phyloP scores from a whole-genome alignment of 2,888 invertebrate genomes.

The Erebia aethiops region DNA sequence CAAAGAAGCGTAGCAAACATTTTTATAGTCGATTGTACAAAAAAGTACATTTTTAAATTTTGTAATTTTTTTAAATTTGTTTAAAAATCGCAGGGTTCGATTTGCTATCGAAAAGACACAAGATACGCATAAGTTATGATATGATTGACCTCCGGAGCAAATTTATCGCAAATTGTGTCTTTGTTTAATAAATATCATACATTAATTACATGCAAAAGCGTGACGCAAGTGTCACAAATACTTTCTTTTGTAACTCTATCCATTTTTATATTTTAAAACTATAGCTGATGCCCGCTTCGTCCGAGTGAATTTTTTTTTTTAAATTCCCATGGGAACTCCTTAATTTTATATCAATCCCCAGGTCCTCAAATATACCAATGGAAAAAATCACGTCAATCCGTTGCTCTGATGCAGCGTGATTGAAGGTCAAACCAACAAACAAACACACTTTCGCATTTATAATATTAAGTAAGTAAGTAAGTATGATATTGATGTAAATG shows the following conservation, averaged over 20 bases:
- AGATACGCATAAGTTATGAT: conserved; percentile 21
- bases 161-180: conserved; percentile 33
- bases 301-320: too few species aligned
- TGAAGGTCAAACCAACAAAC: too few species aligned
- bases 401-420: too few species aligned
- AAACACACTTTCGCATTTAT: too few species aligned
- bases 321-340: too few species aligned
- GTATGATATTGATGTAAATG: too few species aligned
- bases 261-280: not conserved
- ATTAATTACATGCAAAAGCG: conserved; percentile 9
- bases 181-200: conserved; percentile 27
- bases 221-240: conserved; percentile 1
- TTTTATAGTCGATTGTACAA: not conserved
- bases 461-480: too few species aligned
- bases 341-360: too few species aligned
- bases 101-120: conserved; percentile 14
- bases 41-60: not conserved
- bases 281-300: too few species aligned
- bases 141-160: conserved; percentile 34
- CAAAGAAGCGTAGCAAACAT: not conserved
- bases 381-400: too few species aligned
- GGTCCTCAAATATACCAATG: too few species aligned
- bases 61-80: not conserved
- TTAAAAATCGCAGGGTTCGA: not conserved
- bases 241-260: too few species aligned